Base-by-base conservation (phyloP, 2,113 vertebrate genomes). In the Felis chaus region DNA sequence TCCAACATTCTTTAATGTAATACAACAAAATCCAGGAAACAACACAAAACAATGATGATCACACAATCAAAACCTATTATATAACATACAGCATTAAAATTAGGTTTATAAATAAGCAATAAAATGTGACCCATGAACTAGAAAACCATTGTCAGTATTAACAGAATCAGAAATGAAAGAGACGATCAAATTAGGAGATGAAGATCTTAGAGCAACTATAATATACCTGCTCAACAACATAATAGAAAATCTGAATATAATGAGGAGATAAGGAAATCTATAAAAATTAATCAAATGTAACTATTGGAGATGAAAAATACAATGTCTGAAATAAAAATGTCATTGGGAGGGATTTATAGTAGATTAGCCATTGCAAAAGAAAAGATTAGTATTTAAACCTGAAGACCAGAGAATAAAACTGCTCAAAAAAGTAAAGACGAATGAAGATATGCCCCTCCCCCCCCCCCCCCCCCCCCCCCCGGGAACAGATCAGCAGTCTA, bases 21-120 rank as follows among this genome's bases (percentile, higher is more conserved):
- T 61, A 53, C 61, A 71, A 78, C 39, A 82, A 96, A 89, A 83
- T 76, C 39, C 50, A 95, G 39, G 23, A 97, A 85, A 78, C 11
- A 68, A 61, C 74, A 89, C 76, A 83, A 79, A 92, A 88, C 23
- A 81, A 81, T 73, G 31, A 90, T 82, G 14, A 91, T 7, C 48
- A 92, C 48, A 69, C 9, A 55, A 80, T 90, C 14, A 92, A 94
- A 81, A 94, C 41, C 10, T 7, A 74, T 45, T 76, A 29, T 76
- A 18, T 48, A 48, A 76, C 45, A 45, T 31, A 76, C 41, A 16
- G 41, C 41, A 48, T 45, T 86, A 76, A 45, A 76, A 74, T 39
- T 19, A 73, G 19, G 66, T 2, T 82, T 66, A 91, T 73, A 12
- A 91, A 63, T 66, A 85, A 80, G 73, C 55, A 86, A 81, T 66